Conservation (phyloP, 30 jellyfish, hydroid and myxozoan species). For the Mastigias papua region DNA sequence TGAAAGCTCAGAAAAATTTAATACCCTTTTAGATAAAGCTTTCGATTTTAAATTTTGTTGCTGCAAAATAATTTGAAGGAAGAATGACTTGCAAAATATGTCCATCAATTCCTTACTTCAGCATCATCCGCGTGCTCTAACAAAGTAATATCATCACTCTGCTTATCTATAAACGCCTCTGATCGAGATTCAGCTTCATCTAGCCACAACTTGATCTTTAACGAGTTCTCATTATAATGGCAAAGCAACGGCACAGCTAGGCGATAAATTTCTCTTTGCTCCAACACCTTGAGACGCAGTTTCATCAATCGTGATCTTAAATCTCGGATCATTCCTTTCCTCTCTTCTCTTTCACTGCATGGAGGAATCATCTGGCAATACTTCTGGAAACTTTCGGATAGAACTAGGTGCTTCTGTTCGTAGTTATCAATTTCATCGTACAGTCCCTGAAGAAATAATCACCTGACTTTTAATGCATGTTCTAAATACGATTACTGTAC, state of each 20-base stretch:
- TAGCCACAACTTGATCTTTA: slow-evolving; percentile 74
- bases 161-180: slow-evolving; percentile 39
- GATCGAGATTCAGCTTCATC: slow-evolving; percentile 72
- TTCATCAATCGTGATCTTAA: slow-evolving; percentile 58
- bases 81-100: not conserved
- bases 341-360: slow-evolving; percentile 52
- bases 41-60: no score
- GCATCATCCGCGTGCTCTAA: slow-evolving; percentile 75
- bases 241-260: slow-evolving; percentile 68
- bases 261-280: slow-evolving; percentile 70
- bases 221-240: slow-evolving; percentile 61
- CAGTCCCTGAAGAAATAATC: slow-evolving; percentile 23
- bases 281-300: slow-evolving; percentile 32
- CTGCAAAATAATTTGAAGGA: not conserved
- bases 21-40: no score
- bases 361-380: slow-evolving; percentile 88
- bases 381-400: slow-evolving; percentile 70
- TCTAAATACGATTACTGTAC: not conserved
- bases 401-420: slow-evolving; percentile 42
- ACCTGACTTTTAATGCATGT: not conserved
- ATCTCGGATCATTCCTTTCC: slow-evolving; percentile 66
- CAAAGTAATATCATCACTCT: slow-evolving; percentile 47
- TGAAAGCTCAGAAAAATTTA: no score
- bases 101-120: slow-evolving; percentile 43
- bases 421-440: slow-evolving; percentile 67